Conservation (phyloP, 2,113 vertebrate species). For the Australoheros scitulus region DNA sequence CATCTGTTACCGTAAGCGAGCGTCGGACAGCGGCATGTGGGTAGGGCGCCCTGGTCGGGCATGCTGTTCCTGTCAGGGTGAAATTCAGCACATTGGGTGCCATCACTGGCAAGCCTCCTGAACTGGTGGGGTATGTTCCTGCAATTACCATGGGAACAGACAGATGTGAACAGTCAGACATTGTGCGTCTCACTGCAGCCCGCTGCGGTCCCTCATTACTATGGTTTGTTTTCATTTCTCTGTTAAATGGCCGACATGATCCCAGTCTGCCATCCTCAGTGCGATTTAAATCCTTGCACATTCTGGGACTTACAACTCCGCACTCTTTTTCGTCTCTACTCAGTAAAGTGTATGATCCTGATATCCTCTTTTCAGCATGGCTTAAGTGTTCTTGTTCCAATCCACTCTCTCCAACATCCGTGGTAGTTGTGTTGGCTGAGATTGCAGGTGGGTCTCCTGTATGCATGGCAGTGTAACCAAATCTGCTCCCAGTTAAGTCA, state of each 20-base stretch:
- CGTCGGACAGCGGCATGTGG: conserved; percentile 79
- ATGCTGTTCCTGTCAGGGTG: conserved; percentile 26
- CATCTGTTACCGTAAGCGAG: conserved; percentile 84
- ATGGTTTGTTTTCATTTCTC: conserved; percentile 41
- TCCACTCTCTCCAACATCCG: not conserved
- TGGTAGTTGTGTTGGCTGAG: not conserved
- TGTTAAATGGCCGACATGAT: not conserved
- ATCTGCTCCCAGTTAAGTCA: conserved; percentile 19
- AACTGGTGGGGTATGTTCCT: conserved; percentile 83
- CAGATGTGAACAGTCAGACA: conserved; percentile 93
- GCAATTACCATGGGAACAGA: conserved; percentile 84
- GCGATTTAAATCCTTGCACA: not conserved
- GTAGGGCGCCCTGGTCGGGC: conserved; percentile 66
- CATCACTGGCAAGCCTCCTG: conserved; percentile 62
- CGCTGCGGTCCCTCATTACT: conserved; percentile 67
- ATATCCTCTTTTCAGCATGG: conserved; percentile 12
- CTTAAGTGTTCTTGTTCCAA: conserved; percentile 20
- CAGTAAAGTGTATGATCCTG: not conserved
- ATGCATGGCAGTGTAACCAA: not conserved
- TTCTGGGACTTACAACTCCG: not conserved
- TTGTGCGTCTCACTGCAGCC: conserved; percentile 83
- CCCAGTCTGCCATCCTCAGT: conserved; percentile 43
- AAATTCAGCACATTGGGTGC: conserved; percentile 30
- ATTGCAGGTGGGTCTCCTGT: not conserved
- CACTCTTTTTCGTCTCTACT: not conserved